phyloP scores from a whole-genome alignment of 2,888 invertebrate genomes.

The Hoplodrina ambigua region DNA sequence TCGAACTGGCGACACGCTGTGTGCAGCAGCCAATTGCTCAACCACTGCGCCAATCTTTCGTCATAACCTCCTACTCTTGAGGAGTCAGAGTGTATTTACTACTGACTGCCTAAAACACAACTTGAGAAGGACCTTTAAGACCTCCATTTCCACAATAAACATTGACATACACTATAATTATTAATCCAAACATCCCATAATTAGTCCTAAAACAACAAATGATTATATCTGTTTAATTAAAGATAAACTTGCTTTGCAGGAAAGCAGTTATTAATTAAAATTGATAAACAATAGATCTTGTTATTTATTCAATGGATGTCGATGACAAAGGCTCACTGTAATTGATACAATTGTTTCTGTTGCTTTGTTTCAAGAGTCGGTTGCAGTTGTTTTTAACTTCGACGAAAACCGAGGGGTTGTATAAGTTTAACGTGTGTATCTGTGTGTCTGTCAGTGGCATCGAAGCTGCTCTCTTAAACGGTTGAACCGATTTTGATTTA shows the following conservation, averaged over 20 bases:
- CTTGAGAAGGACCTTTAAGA: neutral
- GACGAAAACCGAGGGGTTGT: too few species aligned
- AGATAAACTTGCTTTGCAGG: conserved; percentile 8
- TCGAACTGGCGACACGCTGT: too few species aligned
- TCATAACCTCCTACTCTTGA: neutral
- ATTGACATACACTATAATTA: neutral
- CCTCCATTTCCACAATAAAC: conserved; percentile 7
- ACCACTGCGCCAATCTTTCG: too few species aligned
- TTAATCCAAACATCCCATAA: conserved; percentile 12
- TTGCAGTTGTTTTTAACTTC: neutral
- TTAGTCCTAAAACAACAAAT: conserved; percentile 13
- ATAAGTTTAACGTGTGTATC: too few species aligned
- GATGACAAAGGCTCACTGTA: neutral
- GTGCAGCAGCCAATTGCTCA: too few species aligned
- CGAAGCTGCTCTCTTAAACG: too few species aligned
- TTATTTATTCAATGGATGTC: neutral
- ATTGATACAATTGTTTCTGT: neutral
- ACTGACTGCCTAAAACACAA: neutral
- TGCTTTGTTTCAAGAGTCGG: conserved; percentile 4
- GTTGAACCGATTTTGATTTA: too few species aligned
- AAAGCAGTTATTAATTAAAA: conserved; percentile 21
- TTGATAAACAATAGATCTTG: conserved; percentile 8
- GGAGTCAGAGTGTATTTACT: neutral
- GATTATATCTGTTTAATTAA: conserved; percentile 19
- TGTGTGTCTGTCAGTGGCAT: too few species aligned